phyloP scores from a whole-genome alignment of 2,888 invertebrate genomes.

The Hymenopus coronatus region DNA sequence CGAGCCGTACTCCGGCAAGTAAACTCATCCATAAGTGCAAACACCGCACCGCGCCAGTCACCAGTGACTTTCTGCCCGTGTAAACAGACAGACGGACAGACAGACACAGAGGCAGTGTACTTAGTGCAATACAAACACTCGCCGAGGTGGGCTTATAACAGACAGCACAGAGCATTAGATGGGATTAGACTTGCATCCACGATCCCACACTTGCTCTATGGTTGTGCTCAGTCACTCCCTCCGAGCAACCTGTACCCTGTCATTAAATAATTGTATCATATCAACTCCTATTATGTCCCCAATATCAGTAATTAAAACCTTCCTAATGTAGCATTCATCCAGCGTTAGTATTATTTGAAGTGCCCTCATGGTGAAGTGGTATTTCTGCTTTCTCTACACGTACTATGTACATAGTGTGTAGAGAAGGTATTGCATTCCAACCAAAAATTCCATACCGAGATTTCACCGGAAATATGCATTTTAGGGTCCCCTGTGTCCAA shows the following conservation, averaged over 20 bases:
- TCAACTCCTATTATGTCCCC: neutral
- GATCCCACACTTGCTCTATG: neutral
- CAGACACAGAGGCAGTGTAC: neutral
- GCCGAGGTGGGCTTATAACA: neutral
- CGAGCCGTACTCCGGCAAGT: slow-evolving; percentile 1
- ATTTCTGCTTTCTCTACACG: too few relatives aligned
- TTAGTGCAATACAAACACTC: slow-evolving; percentile 14
- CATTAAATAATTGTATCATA: neutral
- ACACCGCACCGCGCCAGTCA: slow-evolving; percentile 9
- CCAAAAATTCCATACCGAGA: too few relatives aligned
- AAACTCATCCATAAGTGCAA: slow-evolving; percentile 17
- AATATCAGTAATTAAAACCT: too few relatives aligned
- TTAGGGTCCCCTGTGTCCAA: too few relatives aligned
- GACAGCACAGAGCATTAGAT: neutral
- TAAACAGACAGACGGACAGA: slow-evolving; percentile 7
- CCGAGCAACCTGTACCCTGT: neutral
- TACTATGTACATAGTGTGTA: too few relatives aligned
- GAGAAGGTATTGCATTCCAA: too few relatives aligned
- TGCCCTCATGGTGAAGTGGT: too few relatives aligned
- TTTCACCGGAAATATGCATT: too few relatives aligned
- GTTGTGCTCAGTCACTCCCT: neutral
- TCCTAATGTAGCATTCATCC: too few relatives aligned
- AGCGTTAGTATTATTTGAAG: too few relatives aligned
- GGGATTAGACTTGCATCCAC: neutral
- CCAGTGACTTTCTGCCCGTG: slow-evolving; percentile 16